Evolutionary conservation across 2,888 invertebrate species (phyloP).

Genomic region (Nemurella pictetii): DNA sequence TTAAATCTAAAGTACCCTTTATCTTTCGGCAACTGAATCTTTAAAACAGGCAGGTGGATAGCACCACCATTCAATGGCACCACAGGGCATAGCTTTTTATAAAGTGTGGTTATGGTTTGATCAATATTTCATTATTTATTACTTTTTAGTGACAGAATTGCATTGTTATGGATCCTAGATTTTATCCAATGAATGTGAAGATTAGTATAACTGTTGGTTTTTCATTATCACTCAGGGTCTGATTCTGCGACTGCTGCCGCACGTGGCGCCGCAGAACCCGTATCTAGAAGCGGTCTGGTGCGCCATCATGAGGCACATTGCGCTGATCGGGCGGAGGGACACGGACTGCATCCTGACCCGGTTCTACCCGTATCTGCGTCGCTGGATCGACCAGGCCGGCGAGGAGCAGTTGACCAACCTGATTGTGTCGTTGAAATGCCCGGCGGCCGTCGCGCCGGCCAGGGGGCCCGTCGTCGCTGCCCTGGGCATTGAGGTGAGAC

Average conservation of each 20-base stretch:
- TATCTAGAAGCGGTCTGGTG: constrained; percentile 62
- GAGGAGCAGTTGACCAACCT: background rate
- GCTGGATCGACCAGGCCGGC: constrained; percentile 51
- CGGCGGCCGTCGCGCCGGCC: background rate
- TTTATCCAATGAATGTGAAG: too few relatives aligned
- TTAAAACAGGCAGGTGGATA: too few relatives aligned
- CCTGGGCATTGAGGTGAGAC: background rate
- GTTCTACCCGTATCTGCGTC: constrained; percentile 62
- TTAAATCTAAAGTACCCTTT: too few relatives aligned
- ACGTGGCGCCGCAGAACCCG: constrained; percentile 56
- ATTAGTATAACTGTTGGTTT: too few relatives aligned
- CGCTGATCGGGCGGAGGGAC: constrained; percentile 62
- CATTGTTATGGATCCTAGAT: too few relatives aligned
- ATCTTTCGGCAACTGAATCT: too few relatives aligned
- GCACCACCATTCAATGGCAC: too few relatives aligned
- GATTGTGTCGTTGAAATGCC: background rate
- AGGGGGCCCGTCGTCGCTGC: background rate
- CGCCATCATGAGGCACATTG: constrained; percentile 61
- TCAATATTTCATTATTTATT: too few relatives aligned
- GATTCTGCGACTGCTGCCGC: constrained; percentile 67
- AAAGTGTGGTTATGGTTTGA: too few relatives aligned
- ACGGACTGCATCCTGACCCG: constrained; percentile 57
- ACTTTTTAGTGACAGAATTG: too few relatives aligned
- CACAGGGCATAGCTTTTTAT: too few relatives aligned
- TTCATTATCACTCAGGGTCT: constrained; percentile 60